phyloP scores from a whole-genome alignment of 1,140 invertebrate genomes.

The Aphis gossypii region DNA sequence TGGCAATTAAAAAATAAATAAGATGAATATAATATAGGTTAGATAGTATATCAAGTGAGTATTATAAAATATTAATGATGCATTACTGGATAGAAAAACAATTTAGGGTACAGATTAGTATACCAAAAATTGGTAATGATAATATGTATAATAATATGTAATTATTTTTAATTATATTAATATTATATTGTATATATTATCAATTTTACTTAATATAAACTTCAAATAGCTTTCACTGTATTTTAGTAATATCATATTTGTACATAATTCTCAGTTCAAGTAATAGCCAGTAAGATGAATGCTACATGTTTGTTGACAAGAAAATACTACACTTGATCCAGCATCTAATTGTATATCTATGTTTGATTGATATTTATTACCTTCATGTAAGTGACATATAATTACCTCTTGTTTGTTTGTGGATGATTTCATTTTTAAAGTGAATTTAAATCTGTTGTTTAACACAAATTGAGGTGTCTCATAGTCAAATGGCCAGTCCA shows the following conservation, averaged over 20 bases:
- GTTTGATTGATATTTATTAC: conserved; percentile 28
- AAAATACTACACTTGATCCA: conserved; percentile 36
- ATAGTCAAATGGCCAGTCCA: not conserved
- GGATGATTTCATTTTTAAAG: not conserved
- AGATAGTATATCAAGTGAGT: not conserved
- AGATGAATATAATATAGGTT: not conserved
- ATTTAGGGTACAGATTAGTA: not conserved
- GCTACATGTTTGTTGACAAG: conserved; percentile 49
- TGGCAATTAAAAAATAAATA: not conserved
- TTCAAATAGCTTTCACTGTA: not conserved
- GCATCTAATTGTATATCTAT: conserved; percentile 22
- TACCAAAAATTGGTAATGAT: not conserved
- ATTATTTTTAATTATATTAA: not conserved
- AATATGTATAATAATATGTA: not conserved
- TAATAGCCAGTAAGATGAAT: conserved; percentile 47
- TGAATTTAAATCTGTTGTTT: conserved; percentile 46
- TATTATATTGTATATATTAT: not conserved
- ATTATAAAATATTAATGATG: not conserved
- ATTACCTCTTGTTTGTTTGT: conserved; percentile 3
- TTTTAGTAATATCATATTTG: no score
- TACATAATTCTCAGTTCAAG: not conserved
- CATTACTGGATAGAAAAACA: not conserved
- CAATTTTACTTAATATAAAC: not conserved
- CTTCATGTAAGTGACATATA: conserved; percentile 43
- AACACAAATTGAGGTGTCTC: conserved; percentile 31